These are phyloP conservation scores for Oxyruncus cristatus DNA, from an alignment of 2,113 vertebrate genomes.

Conservation along the genomic window DNA sequence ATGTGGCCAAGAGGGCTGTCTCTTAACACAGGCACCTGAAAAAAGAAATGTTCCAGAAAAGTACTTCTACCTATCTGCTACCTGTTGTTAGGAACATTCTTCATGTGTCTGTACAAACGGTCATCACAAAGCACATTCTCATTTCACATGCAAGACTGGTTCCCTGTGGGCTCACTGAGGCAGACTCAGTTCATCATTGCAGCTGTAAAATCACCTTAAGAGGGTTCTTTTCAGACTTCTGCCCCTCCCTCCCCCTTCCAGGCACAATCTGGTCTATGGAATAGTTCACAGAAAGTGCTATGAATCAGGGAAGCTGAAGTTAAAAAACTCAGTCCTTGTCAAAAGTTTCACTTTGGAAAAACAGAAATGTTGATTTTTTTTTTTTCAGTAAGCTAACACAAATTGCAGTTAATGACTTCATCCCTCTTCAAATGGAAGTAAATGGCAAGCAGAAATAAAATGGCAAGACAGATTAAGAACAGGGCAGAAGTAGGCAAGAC, in stretches of 20 bases:
- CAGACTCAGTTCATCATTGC: background rate
- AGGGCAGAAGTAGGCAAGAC: background rate
- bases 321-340: background rate
- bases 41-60: background rate
- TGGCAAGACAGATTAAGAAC: background rate
- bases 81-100: background rate
- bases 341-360: background rate
- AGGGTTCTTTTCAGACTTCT: background rate
- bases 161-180: background rate
- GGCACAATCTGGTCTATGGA: background rate
- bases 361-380: background rate
- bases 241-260: background rate
- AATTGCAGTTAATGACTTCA: background rate
- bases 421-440: background rate
- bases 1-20: background rate
- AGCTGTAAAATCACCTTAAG: constrained; percentile 22
- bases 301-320: background rate
- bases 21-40: background rate
- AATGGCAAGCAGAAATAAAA: background rate
- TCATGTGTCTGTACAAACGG: background rate
- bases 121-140: background rate
- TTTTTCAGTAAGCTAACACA: background rate
- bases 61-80: background rate
- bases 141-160: constrained; percentile 3
- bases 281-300: background rate